A percentile compares a stretch with the other conserved stretches of the same genome.
Evolutionary conservation across 2,113 vertebrate species (phyloP).

Genomic region (Erythrolamprus reginae): DNA sequence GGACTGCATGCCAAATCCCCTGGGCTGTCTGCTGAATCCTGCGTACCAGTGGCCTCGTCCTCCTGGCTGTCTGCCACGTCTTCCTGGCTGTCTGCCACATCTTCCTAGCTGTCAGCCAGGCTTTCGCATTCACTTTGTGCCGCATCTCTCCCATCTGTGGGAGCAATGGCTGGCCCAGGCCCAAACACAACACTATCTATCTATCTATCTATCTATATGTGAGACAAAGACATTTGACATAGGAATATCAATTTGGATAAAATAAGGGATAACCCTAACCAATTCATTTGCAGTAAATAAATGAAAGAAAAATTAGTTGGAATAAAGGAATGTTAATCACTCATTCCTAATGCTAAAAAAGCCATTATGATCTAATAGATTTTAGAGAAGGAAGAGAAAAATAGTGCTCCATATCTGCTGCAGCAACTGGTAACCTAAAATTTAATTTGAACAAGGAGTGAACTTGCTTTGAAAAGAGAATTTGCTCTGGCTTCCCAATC

Average conservation of each 20-base stretch:
- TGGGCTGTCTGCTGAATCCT: too few species aligned
- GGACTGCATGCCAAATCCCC: too few species aligned
- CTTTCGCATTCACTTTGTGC: too few species aligned
- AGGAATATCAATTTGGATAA: neutral
- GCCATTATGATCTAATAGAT: neutral
- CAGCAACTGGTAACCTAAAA: neutral
- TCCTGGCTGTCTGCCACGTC: too few species aligned
- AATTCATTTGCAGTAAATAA: neutral
- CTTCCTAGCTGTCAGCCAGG: too few species aligned
- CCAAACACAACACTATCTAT: too few species aligned
- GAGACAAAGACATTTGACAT: neutral
- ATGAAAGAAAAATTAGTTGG: neutral
- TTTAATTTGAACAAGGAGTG: neutral
- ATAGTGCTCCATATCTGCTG: neutral
- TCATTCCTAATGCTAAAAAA: neutral
- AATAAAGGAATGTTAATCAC: neutral
- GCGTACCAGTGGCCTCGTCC: too few species aligned
- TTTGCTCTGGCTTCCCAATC: neutral
- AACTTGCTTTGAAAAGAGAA: neutral
- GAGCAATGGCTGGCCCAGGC: too few species aligned
- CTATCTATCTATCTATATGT: too few species aligned
- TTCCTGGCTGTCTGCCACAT: too few species aligned
- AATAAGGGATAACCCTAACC: neutral
- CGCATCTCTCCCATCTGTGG: too few species aligned
- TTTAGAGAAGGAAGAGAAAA: neutral